phyloP scores from a whole-genome alignment of 2,797 vertebrate genomes.

The Oophaga sylvatica region DNA sequence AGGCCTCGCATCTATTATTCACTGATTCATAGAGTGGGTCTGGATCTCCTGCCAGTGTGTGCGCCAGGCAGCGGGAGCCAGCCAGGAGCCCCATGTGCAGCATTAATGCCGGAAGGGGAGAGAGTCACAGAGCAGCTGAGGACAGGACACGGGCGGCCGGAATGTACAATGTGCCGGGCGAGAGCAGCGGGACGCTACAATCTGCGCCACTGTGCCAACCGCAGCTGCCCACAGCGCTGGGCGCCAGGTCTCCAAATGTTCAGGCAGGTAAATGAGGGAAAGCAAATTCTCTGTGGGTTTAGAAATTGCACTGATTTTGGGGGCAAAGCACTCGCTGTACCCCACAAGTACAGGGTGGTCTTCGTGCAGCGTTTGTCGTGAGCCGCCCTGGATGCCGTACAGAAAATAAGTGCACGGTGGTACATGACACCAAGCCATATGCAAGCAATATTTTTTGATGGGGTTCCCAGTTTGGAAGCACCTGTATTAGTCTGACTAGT shows the following conservation, averaged over 20 bases:
- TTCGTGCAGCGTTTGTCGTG: background rate
- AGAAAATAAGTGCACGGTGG: too few species aligned
- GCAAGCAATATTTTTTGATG: too few species aligned
- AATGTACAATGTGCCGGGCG: background rate
- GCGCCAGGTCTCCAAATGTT: background rate
- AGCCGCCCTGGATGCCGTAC: too few species aligned
- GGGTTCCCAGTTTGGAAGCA: background rate
- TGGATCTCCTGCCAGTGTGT: background rate
- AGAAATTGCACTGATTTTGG: too few species aligned
- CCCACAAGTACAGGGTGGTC: background rate
- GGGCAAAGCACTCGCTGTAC: background rate
- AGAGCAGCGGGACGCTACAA: background rate
- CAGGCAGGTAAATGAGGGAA: too few species aligned
- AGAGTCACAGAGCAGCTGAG: constrained; percentile 1
- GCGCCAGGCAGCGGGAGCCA: background rate
- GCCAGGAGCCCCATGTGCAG: constrained; percentile 2
- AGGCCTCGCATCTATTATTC: too few species aligned
- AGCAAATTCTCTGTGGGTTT: too few species aligned
- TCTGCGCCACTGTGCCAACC: constrained; percentile 6
- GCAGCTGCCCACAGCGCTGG: background rate
- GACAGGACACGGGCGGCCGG: background rate
- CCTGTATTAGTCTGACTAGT: too few species aligned
- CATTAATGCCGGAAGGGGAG: constrained; percentile 33
- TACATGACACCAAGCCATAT: too few species aligned
- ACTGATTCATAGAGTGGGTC: background rate